Evolutionary conservation across 2,888 invertebrate species (phyloP), one percentile per base, ranked within the genome.

Genomic region (Choristoneura rosaceana): DNA sequence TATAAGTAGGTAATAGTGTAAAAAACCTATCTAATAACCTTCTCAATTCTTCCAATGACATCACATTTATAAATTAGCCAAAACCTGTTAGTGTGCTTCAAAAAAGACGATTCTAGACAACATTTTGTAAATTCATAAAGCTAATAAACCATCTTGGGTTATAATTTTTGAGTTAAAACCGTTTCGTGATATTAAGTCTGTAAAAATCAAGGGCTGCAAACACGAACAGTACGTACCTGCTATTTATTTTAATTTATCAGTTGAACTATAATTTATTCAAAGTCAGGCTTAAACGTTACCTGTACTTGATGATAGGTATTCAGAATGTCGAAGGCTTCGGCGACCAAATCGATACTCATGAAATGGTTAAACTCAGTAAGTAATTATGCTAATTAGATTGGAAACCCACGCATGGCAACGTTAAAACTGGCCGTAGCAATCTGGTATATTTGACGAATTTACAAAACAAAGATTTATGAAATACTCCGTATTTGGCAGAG

Each of bases 301-400:
- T 15, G 15, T 52, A 59, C 33, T 59, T 59, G 58, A 59, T 59
- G 33, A 59, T 34, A 59, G 59, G 14, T 38, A 59, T 59, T 34
- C 59, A 33, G 59, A 8, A 9, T 38, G 59, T 59, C 59, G 59
- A 59, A 81, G 87, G 88, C 87, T 87, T 88, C 85, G 64, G 81
- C 85, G 64, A 81, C 87, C 83, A 78, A 85, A 83, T 79, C 74
- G 34, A 89, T 90, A 91, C 87, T 90, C 89, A 66, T 69, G 64
- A 86, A 89, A 84, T 87, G 60, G 10, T 80, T 80, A 82, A 50
- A 34, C 62, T 62, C 33, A 25, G 50, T 64, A 64, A 50, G 64
- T 38, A 47, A 50, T 64, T 64, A 64, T 50, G 64, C 34, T 64
- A 64, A 64, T 64, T 64, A 50, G 34, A 64, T 50, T 64, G 34